Evolutionary conservation across 1,140 invertebrate species (phyloP).

Genomic region (Phthorimaea operculella): DNA sequence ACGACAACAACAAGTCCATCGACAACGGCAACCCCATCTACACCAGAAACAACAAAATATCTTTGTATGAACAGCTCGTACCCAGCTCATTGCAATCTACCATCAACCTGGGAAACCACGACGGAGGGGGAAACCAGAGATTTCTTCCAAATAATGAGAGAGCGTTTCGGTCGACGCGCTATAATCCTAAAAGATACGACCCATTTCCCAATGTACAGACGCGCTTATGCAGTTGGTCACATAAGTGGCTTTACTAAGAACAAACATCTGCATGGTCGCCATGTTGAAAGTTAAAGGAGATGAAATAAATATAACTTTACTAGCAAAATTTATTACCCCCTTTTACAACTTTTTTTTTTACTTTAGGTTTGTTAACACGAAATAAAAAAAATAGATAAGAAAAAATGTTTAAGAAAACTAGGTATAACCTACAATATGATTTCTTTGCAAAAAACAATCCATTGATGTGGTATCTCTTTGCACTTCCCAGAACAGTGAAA

Average conservation of each 20-base stretch:
- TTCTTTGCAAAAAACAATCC: no score
- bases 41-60: not conserved
- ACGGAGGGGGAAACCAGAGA: slow-evolving; percentile 47
- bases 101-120: slow-evolving; percentile 47
- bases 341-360: no score
- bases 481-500: no score
- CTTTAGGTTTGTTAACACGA: no score
- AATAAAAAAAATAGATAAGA: no score
- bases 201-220: slow-evolving; percentile 25
- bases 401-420: no score
- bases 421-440: no score
- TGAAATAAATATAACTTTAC: no score
- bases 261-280: slow-evolving; percentile 26
- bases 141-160: slow-evolving; percentile 45
- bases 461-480: no score
- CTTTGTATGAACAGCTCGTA: not conserved
- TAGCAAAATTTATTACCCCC: no score
- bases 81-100: not conserved
- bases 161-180: slow-evolving; percentile 30
- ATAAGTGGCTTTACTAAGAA: slow-evolving; percentile 6
- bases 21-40: no score
- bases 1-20: not conserved
- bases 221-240: not conserved
- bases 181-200: slow-evolving; percentile 33
- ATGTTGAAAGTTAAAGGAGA: slow-evolving; percentile 17